Conservation (phyloP, 2,113 vertebrate genomes). For the Suricata suricatta region DNA sequence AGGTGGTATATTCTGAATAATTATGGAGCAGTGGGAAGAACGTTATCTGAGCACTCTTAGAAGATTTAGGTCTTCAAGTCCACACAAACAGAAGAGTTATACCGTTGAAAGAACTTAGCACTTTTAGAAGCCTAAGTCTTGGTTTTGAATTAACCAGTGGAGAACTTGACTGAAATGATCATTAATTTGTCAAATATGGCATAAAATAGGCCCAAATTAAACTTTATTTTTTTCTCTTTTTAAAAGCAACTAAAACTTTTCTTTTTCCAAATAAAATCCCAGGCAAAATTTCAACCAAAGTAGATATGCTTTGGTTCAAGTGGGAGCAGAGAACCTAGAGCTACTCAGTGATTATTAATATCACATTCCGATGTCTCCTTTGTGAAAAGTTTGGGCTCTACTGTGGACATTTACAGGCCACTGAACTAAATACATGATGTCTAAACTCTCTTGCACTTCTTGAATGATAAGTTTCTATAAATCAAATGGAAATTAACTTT, state of each 20-base stretch:
- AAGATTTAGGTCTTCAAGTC: not conserved
- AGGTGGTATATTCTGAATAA: not conserved
- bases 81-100: not conserved
- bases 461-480: not conserved
- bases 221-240: not conserved
- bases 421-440: not conserved
- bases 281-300: not conserved
- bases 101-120: not conserved
- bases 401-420: not conserved
- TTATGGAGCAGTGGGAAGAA: not conserved
- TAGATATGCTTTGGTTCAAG: not conserved
- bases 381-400: not conserved
- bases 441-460: not conserved
- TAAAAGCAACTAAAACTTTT: not conserved
- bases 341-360: too few relatives aligned
- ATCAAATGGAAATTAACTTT: not conserved
- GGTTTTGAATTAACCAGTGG: not conserved
- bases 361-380: not conserved
- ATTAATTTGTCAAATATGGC: not conserved
- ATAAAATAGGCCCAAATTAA: not conserved
- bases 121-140: not conserved
- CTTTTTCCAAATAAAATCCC: not conserved
- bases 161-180: not conserved
- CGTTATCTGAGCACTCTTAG: not conserved
- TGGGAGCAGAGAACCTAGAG: not conserved